Percentiles rank a stretch among this genome's conserved stretches.
phyloP scores from a whole-genome alignment of 1,140 invertebrate genomes.

The Agraylea sexmaculata region DNA sequence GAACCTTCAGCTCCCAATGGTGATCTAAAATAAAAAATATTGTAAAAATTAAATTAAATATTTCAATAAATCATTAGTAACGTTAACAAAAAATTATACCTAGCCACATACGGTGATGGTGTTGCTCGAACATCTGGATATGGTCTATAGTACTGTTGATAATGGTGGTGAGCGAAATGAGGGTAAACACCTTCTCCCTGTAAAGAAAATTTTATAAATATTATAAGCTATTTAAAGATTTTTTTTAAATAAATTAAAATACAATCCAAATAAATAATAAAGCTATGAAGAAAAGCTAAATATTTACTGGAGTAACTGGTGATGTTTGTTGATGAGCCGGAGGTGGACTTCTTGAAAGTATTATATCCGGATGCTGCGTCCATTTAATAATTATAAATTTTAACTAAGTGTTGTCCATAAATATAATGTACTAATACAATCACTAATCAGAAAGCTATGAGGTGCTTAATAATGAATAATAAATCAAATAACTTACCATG shows the following conservation, averaged over 20 bases:
- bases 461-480: background rate
- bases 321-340: slow-evolving; percentile 71
- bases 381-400: slow-evolving; percentile 7
- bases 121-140: slow-evolving; percentile 47
- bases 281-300: slow-evolving; percentile 13
- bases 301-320: slow-evolving; percentile 60
- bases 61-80: too few relatives aligned
- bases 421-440: background rate
- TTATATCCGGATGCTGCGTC: slow-evolving; percentile 25
- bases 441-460: background rate
- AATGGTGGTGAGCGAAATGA: slow-evolving; percentile 56
- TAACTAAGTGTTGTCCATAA: background rate
- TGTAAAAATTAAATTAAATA: background rate
- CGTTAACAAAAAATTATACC: slow-evolving; percentile 13
- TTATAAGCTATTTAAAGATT: slow-evolving; percentile 1
- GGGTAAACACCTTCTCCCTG: slow-evolving; percentile 59
- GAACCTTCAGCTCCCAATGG: slow-evolving; percentile 48
- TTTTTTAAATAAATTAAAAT: slow-evolving; percentile 3
- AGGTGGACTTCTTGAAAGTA: slow-evolving; percentile 52
- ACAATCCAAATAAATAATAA: slow-evolving; percentile 9
- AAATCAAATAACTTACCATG: slow-evolving; percentile 48
- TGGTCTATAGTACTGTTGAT: slow-evolving; percentile 61
- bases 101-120: slow-evolving; percentile 37
- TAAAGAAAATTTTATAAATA: slow-evolving; percentile 17
- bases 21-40: slow-evolving; percentile 22